Base-by-base conservation (phyloP, 2,888 invertebrate species). In the Lasius platythorax region DNA sequence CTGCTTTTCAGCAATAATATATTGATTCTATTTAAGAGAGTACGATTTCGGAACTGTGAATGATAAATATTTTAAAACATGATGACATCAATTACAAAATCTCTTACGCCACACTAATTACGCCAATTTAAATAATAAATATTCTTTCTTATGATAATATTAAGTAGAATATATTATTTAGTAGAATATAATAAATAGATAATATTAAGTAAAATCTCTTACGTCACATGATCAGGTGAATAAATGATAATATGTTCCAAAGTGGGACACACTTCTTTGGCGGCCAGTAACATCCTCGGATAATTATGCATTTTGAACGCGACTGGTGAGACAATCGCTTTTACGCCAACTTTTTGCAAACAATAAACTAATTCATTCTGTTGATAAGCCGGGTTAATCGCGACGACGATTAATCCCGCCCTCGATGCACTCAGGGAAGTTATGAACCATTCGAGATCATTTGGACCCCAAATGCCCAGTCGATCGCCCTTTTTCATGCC, bases 401-500 rank as follows among this genome's bases (percentile, higher is more conserved):
- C 97, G 12, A 98, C 98, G 95, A 97, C 95, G 43, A 97, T 95
- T 2, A 98, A 95, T 0, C 98, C 98, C 1, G 96, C 96, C 87
- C 97, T 96, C 0, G 97, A 96, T 0, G 97, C 96, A 0, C 97
- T 98, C 93, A 97, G 95, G 93, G 97, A 96, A 0, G 96, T 95
- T 0, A 98, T 91, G 85, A 97, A 96, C 98, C 98, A 99, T 92
- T 98, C 97, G 66, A 96, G 94, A 53, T 96, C 95, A 95, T 98
- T 98, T 0, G 98, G 98, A 0, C 97, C 96, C 97, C 98, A 98
- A 33, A 98, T 95, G 0, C 97, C 98, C 3, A 99, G 93, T 11
- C 97, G 95, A 92, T 98, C 98, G 0, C 98, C 98, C 43, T 95
- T 96, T 79, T 96, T 93, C 28, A 98, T 92, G 0, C 98, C 98